Evolutionary conservation across 2,888 invertebrate species (phyloP).

Genomic region (Rosalia funebris): DNA sequence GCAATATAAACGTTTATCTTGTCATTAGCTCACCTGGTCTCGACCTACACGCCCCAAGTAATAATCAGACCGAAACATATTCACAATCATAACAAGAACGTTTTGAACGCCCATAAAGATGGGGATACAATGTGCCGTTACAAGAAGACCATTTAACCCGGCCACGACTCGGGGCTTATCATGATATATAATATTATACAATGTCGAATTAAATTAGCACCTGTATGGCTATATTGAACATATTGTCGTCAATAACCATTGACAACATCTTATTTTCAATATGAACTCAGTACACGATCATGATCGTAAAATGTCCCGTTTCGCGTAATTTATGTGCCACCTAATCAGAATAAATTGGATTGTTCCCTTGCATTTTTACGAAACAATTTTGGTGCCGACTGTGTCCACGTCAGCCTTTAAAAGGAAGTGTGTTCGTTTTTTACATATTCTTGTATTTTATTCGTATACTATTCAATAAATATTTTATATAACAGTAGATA

Average conservation of each 20-base stretch:
- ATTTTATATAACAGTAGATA: too few species aligned
- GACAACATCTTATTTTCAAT: conserved; percentile 16
- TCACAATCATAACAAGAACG: conserved; percentile 34
- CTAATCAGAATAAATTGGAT: not conserved
- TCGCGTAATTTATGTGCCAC: not conserved
- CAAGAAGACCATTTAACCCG: conserved; percentile 14
- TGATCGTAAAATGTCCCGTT: conserved; percentile 13
- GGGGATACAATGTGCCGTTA: conserved; percentile 16
- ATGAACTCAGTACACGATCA: conserved; percentile 4
- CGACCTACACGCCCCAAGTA: conserved; percentile 43
- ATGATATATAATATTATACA: conserved; percentile 17
- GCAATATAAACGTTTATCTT: conserved; percentile 48
- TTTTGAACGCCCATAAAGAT: conserved; percentile 24
- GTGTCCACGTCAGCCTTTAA: not conserved
- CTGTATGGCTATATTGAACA: conserved; percentile 14
- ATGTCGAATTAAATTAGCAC: conserved; percentile 15
- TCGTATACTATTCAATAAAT: too few species aligned
- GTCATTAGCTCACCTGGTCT: conserved; percentile 47
- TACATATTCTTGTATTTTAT: too few species aligned
- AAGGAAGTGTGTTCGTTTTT: too few species aligned
- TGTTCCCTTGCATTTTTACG: not conserved
- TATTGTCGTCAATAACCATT: conserved; percentile 13
- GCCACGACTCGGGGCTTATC: conserved; percentile 20
- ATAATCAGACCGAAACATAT: conserved; percentile 50
- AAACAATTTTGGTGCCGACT: not conserved